Percentiles rank a stretch among this genome's conserved stretches.
phyloP scores from a whole-genome alignment of 2,113 vertebrate species.

The Colaptes auratus region DNA sequence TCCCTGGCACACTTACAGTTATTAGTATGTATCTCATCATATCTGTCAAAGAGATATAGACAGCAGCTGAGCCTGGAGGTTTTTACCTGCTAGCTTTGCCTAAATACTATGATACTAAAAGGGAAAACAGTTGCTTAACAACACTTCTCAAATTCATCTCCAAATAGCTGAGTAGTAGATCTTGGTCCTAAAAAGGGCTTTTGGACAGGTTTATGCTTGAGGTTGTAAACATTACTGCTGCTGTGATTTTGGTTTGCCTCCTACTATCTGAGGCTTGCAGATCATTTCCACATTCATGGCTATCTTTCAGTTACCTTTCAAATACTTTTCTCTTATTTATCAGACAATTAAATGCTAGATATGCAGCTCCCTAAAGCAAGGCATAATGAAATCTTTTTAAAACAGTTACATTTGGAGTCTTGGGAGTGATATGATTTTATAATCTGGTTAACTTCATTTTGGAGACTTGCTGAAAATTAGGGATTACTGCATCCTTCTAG shows the following conservation, averaged over 20 bases:
- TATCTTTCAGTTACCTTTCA: not conserved
- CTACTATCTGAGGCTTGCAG: not conserved
- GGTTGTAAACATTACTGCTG: not conserved
- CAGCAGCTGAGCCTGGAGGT: not conserved
- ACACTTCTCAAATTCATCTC: not conserved
- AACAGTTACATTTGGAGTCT: slow-evolving; percentile 2
- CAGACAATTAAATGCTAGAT: not conserved
- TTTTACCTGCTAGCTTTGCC: not conserved
- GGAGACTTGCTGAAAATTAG: slow-evolving; percentile 10
- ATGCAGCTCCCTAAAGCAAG: not conserved
- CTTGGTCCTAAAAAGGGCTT: not conserved
- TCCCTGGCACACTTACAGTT: not conserved
- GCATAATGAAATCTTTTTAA: not conserved
- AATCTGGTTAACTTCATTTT: not conserved
- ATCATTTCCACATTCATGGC: not conserved
- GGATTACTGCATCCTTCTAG: not conserved
- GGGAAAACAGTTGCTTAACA: not conserved
- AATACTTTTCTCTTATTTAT: not conserved
- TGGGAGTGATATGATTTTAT: not conserved
- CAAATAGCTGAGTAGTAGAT: not conserved
- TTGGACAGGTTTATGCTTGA: not conserved
- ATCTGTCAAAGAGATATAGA: not conserved
- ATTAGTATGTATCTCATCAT: not conserved
- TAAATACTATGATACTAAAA: not conserved
- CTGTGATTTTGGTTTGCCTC: not conserved